Conservation (phyloP, 92 coral and sea anemone genomes). For the Siderastrea radians region DNA sequence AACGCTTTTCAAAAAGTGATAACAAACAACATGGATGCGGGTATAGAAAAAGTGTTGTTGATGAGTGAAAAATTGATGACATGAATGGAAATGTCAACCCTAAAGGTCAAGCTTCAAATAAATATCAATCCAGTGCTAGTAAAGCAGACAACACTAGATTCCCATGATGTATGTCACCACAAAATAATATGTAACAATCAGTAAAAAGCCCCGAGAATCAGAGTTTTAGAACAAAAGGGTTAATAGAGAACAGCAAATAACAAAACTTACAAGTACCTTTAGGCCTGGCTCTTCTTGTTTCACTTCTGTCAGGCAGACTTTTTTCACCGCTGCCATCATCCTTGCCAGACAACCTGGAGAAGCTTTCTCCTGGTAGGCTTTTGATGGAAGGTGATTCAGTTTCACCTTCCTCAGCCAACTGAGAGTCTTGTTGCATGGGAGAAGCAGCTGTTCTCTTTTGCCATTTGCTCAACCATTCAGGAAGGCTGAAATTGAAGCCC, state of each 20-base stretch:
- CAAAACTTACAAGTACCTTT: not conserved
- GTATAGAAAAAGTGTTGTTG: no score
- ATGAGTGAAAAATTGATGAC: no score
- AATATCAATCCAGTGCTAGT: no score
- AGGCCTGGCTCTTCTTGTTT: not conserved
- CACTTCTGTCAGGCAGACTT: not conserved
- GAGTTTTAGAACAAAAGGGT: no score
- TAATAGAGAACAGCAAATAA: no score
- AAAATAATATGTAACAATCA: not conserved
- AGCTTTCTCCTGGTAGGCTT: not conserved
- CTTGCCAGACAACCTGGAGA: not conserved
- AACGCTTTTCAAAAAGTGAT: no score
- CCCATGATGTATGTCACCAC: no score
- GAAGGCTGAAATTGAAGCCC: not conserved
- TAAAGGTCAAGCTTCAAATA: no score
- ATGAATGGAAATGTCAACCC: no score
- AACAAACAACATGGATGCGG: no score
- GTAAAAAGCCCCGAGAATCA: not conserved
- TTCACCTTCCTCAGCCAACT: not conserved
- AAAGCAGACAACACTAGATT: no score
- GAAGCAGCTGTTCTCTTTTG: not conserved
- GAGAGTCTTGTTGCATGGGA: not conserved
- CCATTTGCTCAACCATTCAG: constrained; percentile 3
- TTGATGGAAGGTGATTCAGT: not conserved
- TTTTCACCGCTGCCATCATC: not conserved